Base-by-base conservation (phyloP, 2,888 invertebrate species). In the Leptothorax acervorum region DNA sequence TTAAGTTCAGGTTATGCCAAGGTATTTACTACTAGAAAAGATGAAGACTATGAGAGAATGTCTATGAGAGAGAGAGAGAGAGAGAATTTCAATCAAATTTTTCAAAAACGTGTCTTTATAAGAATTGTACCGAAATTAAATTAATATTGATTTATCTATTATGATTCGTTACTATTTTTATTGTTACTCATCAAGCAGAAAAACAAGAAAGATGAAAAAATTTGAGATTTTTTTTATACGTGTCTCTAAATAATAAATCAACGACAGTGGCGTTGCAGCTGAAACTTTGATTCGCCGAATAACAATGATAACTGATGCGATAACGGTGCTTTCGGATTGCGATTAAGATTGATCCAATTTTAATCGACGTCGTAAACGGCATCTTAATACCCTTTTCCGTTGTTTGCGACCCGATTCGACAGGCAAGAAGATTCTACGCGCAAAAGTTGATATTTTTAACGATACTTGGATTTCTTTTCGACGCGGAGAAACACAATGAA, bases 361-460 rank as follows among this genome's bases (percentile, higher is more conserved):
- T 70, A 70, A 79, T 70, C 57, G 79, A 23, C 35, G n/a, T 39
- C 57, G 39, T 73, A 81, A 81, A 70, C 48, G 55, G 6, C 23
- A 4, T 23, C n/a, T 28, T 71, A 48, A 71, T 28, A 9, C n/a
- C 55, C 12, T 35, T 71, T 23, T 51, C 48, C 28, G 55, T 53
- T 82, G 57, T 78, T 82, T 66, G 66, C 55, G 63, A 65, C 12
- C 8, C 53, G n/a, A 57, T 68, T 60, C 39, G 51, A 5, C 39
- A 66, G 66, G 15, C 55, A 48, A 48, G 28, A 31, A 45, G 45
- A 15, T 42, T 42, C 23, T 15, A 23, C 28, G 23, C 45, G 66
- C 31, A 45, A 23, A 84, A 62, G 65, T 71, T 84, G 68, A 70
- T 18, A 45, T 62, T 45, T 84, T 83, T 84, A 71, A 76, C 65